A percentile compares a stretch with the other conserved stretches of the same genome.
These are phyloP conservation scores for Clamator glandarius DNA, from an alignment of 2,797 vertebrate genomes.

Conservation along the genomic window DNA sequence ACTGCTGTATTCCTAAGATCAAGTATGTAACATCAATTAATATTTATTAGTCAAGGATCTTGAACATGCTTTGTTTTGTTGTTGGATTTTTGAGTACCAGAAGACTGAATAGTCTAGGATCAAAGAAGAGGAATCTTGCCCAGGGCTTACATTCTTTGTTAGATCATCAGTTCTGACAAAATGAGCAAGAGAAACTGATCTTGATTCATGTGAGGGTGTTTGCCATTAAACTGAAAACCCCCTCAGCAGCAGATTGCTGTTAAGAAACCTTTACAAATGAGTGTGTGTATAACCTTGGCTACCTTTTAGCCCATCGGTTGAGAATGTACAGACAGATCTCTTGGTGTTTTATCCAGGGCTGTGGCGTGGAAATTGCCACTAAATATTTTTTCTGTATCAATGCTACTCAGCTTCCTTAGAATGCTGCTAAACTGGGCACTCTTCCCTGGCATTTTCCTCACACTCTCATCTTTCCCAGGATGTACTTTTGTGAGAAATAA, in stretches of 20 bases:
- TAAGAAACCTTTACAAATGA: not conserved
- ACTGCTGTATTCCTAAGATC: not conserved
- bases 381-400: constrained; percentile 51
- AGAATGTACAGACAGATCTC: not conserved
- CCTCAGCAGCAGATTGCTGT: not conserved
- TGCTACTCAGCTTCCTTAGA: constrained; percentile 53
- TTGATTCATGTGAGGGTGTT: not conserved
- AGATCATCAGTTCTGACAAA: constrained; percentile 18
- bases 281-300: not conserved
- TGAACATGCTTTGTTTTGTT: not conserved
- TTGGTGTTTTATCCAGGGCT: not conserved
- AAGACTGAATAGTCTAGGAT: not conserved
- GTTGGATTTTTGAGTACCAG: not conserved
- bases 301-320: not conserved
- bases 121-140: not conserved
- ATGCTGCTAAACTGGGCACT: constrained; percentile 56
- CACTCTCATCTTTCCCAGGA: constrained; percentile 26
- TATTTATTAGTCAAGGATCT: not conserved
- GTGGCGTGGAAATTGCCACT: not conserved
- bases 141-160: not conserved
- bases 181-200: not conserved
- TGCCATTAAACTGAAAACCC: not conserved
- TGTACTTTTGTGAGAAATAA: constrained; percentile 1
- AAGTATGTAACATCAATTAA: not conserved
- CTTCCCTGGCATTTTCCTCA: constrained; percentile 42